A percentile compares a stretch with the other conserved stretches of the same genome.
phyloP scores from a whole-genome alignment of 2,113 vertebrate genomes.

The Formicarius rufipectus region DNA sequence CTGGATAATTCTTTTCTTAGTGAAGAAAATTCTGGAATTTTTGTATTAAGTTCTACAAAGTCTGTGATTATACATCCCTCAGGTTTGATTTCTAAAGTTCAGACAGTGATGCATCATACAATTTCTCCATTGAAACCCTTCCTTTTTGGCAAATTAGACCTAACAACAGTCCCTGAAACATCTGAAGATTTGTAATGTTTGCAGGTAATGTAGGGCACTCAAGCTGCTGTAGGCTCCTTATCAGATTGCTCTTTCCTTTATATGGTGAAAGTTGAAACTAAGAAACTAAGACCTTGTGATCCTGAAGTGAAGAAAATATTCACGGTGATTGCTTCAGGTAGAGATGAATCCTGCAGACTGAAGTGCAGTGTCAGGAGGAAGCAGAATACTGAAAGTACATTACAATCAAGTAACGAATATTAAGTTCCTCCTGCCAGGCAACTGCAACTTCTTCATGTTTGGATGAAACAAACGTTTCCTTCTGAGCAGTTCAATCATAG shows the following conservation, averaged over 20 bases:
- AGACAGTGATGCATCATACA: not conserved
- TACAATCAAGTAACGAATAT: not conserved
- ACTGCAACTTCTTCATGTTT: not conserved
- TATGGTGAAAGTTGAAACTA: not conserved
- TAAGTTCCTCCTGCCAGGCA: not conserved
- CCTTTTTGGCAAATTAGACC: not conserved
- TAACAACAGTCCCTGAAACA: not conserved
- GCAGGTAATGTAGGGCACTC: not conserved
- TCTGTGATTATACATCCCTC: not conserved
- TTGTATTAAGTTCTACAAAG: not conserved
- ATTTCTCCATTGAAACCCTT: not conserved
- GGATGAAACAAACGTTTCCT: not conserved
- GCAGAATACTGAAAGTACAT: not conserved
- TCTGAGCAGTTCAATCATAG: not conserved
- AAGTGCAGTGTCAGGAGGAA: not conserved
- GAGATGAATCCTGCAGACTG: not conserved
- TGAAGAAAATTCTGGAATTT: not conserved
- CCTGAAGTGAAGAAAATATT: not conserved
- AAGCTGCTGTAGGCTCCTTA: not conserved
- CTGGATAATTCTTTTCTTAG: not conserved
- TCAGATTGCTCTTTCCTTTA: not conserved
- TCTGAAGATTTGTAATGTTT: not conserved
- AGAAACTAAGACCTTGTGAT: not conserved
- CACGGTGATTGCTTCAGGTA: not conserved
- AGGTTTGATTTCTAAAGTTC: not conserved